Conservation (phyloP, 2,113 vertebrate genomes). For the Semicossyphus pulcher region DNA sequence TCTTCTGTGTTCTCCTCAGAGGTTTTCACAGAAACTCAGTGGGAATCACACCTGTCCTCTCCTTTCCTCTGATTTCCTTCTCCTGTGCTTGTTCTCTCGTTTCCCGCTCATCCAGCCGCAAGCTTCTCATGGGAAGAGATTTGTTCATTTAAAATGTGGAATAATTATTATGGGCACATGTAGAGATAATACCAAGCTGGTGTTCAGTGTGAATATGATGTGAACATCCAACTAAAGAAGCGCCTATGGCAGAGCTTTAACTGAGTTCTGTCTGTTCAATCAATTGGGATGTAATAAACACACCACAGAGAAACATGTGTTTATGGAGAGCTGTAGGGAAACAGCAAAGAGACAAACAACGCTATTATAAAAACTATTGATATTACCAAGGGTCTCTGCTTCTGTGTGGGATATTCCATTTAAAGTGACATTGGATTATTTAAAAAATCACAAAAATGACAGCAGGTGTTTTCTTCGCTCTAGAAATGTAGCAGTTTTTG, state of each 20-base stretch:
- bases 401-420: not conserved
- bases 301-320: not conserved
- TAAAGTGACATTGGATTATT: not conserved
- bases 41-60: slow-evolving; percentile 60
- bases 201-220: not conserved
- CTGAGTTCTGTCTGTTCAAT: no score
- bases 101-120: not conserved
- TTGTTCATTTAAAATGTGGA: no score
- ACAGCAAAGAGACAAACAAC: not conserved
- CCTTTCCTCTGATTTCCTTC: slow-evolving; percentile 23
- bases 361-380: not conserved
- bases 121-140: not conserved
- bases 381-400: not conserved
- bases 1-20: slow-evolving; percentile 30
- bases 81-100: slow-evolving; percentile 1
- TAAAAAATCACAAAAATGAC: not conserved
- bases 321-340: not conserved
- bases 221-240: not conserved
- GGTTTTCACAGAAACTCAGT: slow-evolving; percentile 21
- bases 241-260: no score
- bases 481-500: not conserved
- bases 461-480: not conserved
- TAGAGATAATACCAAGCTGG: no score
- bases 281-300: no score
- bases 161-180: no score